phyloP scores from a whole-genome alignment of 2,797 vertebrate genomes.

The Hippoglossus hippoglossus region DNA sequence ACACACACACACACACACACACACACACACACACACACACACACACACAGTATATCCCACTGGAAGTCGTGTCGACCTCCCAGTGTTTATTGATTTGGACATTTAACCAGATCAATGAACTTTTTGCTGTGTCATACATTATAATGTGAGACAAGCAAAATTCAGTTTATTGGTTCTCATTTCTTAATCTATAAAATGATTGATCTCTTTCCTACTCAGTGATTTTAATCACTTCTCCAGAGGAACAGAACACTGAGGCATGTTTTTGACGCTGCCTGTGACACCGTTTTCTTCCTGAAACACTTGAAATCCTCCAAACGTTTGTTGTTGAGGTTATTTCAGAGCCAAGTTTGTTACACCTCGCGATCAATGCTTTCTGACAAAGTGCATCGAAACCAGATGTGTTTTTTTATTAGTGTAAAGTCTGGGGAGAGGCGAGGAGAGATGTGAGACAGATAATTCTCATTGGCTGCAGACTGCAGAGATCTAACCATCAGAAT shows the following conservation, averaged over 20 bases:
- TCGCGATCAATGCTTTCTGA: constrained; percentile 53
- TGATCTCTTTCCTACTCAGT: constrained; percentile 11
- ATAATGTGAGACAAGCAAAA: constrained; percentile 21
- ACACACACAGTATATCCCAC: constrained; percentile 16
- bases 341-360: constrained; percentile 51
- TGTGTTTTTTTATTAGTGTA: constrained; percentile 49
- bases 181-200: constrained; percentile 21
- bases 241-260: constrained; percentile 21
- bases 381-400: constrained; percentile 76
- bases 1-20: constrained; percentile 11
- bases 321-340: constrained; percentile 40
- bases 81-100: constrained; percentile 30
- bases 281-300: constrained; percentile 35
- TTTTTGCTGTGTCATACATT: constrained; percentile 24
- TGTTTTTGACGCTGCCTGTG: not conserved
- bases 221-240: constrained; percentile 6
- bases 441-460: constrained; percentile 61
- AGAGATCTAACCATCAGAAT: constrained; percentile 67
- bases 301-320: constrained; percentile 26
- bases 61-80: constrained; percentile 34
- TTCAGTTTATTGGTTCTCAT: constrained; percentile 15
- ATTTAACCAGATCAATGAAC: constrained; percentile 37
- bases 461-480: constrained; percentile 66
- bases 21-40: constrained; percentile 11
- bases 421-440: constrained; percentile 48